Conservation (phyloP, 2,888 invertebrate species). For the Anthophora plumipes region DNA sequence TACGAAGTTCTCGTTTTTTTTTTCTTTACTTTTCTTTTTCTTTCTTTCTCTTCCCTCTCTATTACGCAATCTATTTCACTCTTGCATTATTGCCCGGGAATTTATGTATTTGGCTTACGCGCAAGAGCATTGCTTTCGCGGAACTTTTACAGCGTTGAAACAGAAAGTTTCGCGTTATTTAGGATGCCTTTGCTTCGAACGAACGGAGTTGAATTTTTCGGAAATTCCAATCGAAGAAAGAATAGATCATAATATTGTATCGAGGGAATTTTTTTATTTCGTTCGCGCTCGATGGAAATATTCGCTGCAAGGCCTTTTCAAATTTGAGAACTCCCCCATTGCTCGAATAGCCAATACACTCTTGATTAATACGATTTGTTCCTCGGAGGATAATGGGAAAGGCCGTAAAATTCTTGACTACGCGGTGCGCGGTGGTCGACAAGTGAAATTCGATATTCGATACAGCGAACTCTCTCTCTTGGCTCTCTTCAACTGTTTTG, state of each 20-base stretch:
- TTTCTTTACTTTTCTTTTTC: not conserved
- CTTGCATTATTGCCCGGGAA: conserved; percentile 20
- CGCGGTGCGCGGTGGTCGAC: conserved; percentile 42
- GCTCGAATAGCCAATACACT: not conserved
- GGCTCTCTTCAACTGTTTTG: conserved; percentile 66
- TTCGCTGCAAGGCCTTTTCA: too few species aligned
- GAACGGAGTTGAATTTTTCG: not conserved
- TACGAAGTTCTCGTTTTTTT: conserved; percentile 5
- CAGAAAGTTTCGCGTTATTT: conserved; percentile 32
- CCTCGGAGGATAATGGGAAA: conserved; percentile 43
- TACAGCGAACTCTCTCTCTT: conserved; percentile 21
- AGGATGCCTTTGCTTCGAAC: not conserved
- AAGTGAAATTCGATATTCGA: conserved; percentile 65
- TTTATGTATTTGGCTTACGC: conserved; percentile 36
- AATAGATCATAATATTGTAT: not conserved
- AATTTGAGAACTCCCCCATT: not conserved
- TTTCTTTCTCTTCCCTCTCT: too few species aligned
- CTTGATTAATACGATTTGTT: conserved; percentile 30
- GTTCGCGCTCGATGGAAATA: too few species aligned
- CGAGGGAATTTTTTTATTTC: too few species aligned
- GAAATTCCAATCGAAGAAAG: not conserved
- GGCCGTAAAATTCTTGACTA: conserved; percentile 54
- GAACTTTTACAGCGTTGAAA: conserved; percentile 8
- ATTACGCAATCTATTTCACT: conserved; percentile 17
- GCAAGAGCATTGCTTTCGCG: not conserved